Evolutionary conservation across 2,113 vertebrate genomes (phyloP).

Genomic region (Crocuta crocuta): DNA sequence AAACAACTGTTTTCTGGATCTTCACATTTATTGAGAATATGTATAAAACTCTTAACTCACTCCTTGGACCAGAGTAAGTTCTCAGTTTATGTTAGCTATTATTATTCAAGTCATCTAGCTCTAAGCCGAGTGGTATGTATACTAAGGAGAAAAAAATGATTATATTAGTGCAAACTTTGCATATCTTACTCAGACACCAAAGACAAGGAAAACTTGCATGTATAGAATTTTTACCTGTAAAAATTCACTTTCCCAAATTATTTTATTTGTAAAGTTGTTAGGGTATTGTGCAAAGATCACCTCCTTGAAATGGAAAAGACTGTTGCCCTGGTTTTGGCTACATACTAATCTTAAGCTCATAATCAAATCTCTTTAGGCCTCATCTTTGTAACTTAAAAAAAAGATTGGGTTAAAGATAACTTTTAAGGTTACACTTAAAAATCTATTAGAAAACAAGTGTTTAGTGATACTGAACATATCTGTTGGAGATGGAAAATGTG

Average conservation of each 20-base stretch:
- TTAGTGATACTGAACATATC: not conserved
- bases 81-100: not conserved
- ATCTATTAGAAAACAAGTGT: not conserved
- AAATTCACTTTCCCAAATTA: not conserved
- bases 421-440: not conserved
- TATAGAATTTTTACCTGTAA: not conserved
- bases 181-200: not conserved
- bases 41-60: not conserved
- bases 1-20: not conserved
- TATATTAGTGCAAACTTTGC: not conserved
- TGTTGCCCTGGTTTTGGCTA: not conserved
- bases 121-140: not conserved
- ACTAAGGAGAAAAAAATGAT: not conserved
- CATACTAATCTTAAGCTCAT: not conserved
- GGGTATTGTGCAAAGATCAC: not conserved
- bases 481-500: not conserved
- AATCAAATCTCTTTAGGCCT: not conserved
- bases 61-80: not conserved
- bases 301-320: not conserved
- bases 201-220: not conserved
- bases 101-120: not conserved
- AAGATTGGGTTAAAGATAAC: not conserved
- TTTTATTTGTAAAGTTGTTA: not conserved
- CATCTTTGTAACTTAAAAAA: not conserved
- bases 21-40: not conserved